Evolutionary conservation across 2,797 vertebrate genomes (phyloP).

Genomic region (Prionace glauca): DNA sequence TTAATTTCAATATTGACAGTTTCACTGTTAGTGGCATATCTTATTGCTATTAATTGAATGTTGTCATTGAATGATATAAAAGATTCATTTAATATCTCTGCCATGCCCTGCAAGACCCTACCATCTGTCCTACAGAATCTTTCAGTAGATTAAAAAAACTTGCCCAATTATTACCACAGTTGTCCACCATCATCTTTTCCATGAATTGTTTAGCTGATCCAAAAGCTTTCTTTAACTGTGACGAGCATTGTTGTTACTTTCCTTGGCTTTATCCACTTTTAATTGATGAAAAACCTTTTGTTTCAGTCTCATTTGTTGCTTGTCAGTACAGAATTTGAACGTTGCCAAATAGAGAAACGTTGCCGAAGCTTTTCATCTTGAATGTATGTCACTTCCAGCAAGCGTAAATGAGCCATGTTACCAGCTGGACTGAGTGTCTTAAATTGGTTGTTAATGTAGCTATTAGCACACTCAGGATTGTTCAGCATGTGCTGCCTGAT

Average conservation of each 20-base stretch:
- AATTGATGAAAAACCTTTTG: not conserved
- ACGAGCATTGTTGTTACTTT: not conserved
- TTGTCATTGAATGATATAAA: not conserved
- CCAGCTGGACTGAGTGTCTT: too few relatives aligned
- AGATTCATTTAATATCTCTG: not conserved
- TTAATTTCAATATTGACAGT: not conserved
- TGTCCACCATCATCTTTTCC: not conserved
- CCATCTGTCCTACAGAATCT: not conserved
- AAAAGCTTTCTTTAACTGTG: not conserved
- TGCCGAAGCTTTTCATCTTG: too few relatives aligned
- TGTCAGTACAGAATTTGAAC: too few relatives aligned
- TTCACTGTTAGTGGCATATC: not conserved
- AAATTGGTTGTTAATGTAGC: too few relatives aligned
- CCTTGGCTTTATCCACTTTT: not conserved
- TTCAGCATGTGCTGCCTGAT: too few relatives aligned
- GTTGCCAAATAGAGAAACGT: too few relatives aligned
- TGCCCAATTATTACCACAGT: not conserved
- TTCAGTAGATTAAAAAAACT: not conserved
- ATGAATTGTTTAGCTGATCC: not conserved
- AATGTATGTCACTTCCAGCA: too few relatives aligned
- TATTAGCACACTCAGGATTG: too few relatives aligned
- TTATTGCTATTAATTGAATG: not conserved
- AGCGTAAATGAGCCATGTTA: too few relatives aligned
- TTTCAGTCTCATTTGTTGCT: not conserved
- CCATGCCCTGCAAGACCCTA: not conserved